Base-by-base conservation (phyloP, 2,888 invertebrate genomes). In the Tholera decimalis region DNA sequence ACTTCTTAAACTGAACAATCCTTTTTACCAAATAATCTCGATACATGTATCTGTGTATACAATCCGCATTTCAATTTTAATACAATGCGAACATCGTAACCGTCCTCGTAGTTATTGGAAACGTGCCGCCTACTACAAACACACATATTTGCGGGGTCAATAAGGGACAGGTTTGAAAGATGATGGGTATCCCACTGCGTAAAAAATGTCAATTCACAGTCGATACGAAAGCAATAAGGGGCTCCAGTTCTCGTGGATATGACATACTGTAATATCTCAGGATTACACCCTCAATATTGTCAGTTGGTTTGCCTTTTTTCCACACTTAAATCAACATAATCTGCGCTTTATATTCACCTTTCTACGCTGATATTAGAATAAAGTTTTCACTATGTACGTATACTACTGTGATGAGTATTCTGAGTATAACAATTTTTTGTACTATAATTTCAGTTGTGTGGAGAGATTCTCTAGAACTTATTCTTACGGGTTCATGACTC, bases 401-500 rank as follows among this genome's bases (percentile, higher is more conserved):
- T 70, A 64, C 66, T 67, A 72, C 67, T 63, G 55, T 71, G 67
- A 70, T 26, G 46, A 46, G 43, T 44, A 24, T 53, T 44, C 57
- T 22, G 28, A 50, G 47, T 53, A 37, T 58, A 39, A 58, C 37
- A 68, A 53, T 70, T 68, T 67, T 56, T 60, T 56, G 44, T 37
- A 43, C 51, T 59, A 54, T 59, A 22, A 62, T 78, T 73, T 39
- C 91, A 95, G 95, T 81, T 95, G 94, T 75, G 94, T 94, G 55
- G 88, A 94, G 83, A 92, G 92, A 83, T 94, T 95, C 77, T 87
- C 91, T 13, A 76, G 73, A 67, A 95, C 93, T 67, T 95, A 95
- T 86, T 91, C 94, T 2, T 94, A 94, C 73, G 95, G 95, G 41
- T 95, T 95, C 88, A 92, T 95, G 93, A 94, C 94, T 73, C 95